Evolutionary conservation across 2,797 vertebrate genomes (phyloP).

Genomic region (Anisognathus igniventris): DNA sequence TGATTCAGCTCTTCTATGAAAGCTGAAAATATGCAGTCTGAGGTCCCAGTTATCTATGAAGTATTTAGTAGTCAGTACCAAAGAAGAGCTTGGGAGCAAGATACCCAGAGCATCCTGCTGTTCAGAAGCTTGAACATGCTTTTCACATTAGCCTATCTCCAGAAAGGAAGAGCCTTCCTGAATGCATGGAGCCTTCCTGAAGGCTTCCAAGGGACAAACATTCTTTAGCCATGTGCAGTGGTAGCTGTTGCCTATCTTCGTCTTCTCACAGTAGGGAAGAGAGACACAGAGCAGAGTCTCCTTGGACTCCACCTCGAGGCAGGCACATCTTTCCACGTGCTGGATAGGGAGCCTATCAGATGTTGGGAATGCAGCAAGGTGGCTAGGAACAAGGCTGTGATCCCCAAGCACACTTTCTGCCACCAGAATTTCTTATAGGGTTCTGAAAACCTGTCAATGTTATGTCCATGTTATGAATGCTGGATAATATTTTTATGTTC

Average conservation of each 20-base stretch:
- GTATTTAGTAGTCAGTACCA: not conserved
- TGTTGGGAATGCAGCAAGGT: not conserved
- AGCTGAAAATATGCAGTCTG: not conserved
- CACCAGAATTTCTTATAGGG: fast-evolving
- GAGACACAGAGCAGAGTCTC: not conserved
- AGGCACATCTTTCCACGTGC: not conserved
- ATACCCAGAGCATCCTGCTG: not conserved
- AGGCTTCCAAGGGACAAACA: not conserved
- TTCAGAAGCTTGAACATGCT: not conserved
- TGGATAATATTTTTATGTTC: not conserved
- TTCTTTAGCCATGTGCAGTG: not conserved
- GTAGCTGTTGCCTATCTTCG: not conserved
- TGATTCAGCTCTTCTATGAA: not conserved
- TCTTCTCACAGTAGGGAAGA: not conserved
- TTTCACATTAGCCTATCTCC: not conserved
- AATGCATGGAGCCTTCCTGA: not conserved
- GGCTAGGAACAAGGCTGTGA: not conserved
- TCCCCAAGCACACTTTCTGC: not conserved
- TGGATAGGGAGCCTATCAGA: not conserved
- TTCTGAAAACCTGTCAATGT: not conserved
- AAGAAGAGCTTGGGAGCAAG: not conserved
- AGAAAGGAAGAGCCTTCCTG: not conserved
- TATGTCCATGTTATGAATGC: not conserved
- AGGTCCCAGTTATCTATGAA: not conserved
- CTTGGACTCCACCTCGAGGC: not conserved